Percentiles rank a stretch among this genome's conserved stretches.
phyloP scores from a whole-genome alignment of 2,888 invertebrate genomes.

The Graphium colonna region DNA sequence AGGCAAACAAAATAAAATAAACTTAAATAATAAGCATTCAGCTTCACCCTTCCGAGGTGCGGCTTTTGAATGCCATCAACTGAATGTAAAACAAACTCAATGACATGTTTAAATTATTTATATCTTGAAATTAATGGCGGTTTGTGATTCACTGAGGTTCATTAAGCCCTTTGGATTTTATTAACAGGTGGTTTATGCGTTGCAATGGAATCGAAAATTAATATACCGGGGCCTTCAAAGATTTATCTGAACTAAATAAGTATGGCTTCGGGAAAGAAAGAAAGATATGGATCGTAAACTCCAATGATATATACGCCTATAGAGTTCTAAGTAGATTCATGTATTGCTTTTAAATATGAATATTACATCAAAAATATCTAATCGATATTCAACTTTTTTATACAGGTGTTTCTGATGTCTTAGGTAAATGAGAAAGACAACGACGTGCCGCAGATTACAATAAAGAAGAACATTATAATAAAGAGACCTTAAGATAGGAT shows the following conservation, averaged over 20 bases:
- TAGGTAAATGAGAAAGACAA: constrained; percentile 49
- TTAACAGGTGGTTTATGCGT: constrained; percentile 19
- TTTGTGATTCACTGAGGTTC: constrained; percentile 18
- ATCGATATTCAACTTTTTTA: too few relatives aligned
- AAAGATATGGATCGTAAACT: constrained; percentile 66
- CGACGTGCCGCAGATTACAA: constrained; percentile 17
- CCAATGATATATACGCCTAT: too few relatives aligned
- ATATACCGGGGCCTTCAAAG: constrained; percentile 28
- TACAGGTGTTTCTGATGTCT: too few relatives aligned
- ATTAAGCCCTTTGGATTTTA: constrained; percentile 21
- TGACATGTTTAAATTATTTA: constrained; percentile 20
- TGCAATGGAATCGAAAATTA: constrained; percentile 28
- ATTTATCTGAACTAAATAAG: constrained; percentile 45
- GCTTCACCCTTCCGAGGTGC: constrained; percentile 7
- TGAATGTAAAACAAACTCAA: constrained; percentile 21
- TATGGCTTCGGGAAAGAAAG: too few relatives aligned
- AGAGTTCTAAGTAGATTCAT: too few relatives aligned
- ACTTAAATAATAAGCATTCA: constrained; percentile 15
- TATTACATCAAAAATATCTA: too few relatives aligned
- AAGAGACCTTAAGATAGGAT: constrained; percentile 23
- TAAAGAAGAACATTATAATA: constrained; percentile 17
- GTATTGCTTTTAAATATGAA: too few relatives aligned
- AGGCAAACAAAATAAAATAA: constrained; percentile 15
- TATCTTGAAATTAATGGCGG: constrained; percentile 21
- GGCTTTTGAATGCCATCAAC: constrained; percentile 5